Base-by-base conservation (phyloP, 37 sponge, comb jelly and placozoan genomes). In the Agelas oroides region DNA sequence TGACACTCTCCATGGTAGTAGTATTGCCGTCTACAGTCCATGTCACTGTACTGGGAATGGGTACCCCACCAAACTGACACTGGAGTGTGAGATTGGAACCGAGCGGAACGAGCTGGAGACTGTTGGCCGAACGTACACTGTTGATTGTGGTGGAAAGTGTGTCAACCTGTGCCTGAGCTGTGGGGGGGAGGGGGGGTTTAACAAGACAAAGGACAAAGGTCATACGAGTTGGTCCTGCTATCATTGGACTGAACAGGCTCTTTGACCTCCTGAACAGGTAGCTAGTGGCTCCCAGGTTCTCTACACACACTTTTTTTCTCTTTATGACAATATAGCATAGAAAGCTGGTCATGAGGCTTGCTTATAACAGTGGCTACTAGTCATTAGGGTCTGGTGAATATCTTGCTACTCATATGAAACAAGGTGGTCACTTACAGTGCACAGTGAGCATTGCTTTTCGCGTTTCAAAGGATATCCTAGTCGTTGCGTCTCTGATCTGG, bases 51-150 rank as follows among this genome's bases (percentile, higher is more conserved):
- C 33, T 21, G 30, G 82, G 82, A 58, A 33, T 1, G 16, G 71
- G 82, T 32, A 70, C 60, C 19, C 71, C 82, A 55, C 58, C 57
- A 39, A 58, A 81, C 40, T 31, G 25, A 30, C 82, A 81, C 17
- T 55, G 35, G 17, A 81, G 34, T 1, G 58, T 67, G 12, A 70
- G 58, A 18, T 70, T 33, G 25, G 23, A 21, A 0, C 59, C 67
- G 1, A 5, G 24, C 19, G 81, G 81, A 21, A 81, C 53, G 38
- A 70, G 56, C 24, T 35, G 56, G 59, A 53, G 32, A 34, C 58
- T 27, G 70, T 54, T 1, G 12, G 5, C 23, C 25, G 77, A 39
- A 30, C 24, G 61, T 37, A 77, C n/a, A 31, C 81, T 59, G 55
- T 69, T 69, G 21, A 56, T 15, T 1, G 25, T 33, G 20, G 71